phyloP scores from a whole-genome alignment of 2,888 invertebrate species.

The Pherbina coryleti region DNA sequence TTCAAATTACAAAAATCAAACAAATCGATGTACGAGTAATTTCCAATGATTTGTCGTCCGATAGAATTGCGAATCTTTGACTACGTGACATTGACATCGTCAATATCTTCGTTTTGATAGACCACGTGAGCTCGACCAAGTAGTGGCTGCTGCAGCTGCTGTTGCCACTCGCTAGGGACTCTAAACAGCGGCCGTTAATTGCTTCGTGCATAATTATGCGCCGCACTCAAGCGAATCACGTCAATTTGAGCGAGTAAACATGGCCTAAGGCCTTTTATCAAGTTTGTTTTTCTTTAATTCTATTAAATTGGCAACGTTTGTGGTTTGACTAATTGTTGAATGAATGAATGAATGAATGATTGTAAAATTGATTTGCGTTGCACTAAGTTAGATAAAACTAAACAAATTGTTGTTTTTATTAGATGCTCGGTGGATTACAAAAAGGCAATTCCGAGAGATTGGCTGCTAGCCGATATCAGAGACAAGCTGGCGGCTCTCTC shows the following conservation, averaged over 20 bases:
- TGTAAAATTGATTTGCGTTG: background rate
- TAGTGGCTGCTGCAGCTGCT: too few species aligned
- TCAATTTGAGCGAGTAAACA: background rate
- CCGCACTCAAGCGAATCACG: background rate
- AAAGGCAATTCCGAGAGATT: background rate
- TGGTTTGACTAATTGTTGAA: background rate
- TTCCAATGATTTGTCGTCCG: too few species aligned
- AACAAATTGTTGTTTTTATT: background rate
- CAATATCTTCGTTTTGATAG: too few species aligned
- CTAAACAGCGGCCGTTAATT: background rate
- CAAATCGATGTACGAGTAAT: too few species aligned
- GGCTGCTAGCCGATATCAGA: background rate
- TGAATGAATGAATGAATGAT: background rate
- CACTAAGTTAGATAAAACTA: background rate
- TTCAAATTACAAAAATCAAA: too few species aligned
- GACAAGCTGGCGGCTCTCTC: background rate
- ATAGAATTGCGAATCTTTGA: too few species aligned
- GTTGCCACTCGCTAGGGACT: background rate
- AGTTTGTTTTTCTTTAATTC: background rate
- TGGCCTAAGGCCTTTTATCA: background rate
- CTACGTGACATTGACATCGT: too few species aligned
- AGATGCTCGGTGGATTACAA: background rate
- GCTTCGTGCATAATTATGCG: slow-evolving; percentile 6
- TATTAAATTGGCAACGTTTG: background rate
- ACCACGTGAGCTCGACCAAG: too few species aligned